Percentiles rank a stretch among this genome's conserved stretches.
phyloP scores from a whole-genome alignment of 2,113 vertebrate genomes.

The Pollimyrus isidori region DNA sequence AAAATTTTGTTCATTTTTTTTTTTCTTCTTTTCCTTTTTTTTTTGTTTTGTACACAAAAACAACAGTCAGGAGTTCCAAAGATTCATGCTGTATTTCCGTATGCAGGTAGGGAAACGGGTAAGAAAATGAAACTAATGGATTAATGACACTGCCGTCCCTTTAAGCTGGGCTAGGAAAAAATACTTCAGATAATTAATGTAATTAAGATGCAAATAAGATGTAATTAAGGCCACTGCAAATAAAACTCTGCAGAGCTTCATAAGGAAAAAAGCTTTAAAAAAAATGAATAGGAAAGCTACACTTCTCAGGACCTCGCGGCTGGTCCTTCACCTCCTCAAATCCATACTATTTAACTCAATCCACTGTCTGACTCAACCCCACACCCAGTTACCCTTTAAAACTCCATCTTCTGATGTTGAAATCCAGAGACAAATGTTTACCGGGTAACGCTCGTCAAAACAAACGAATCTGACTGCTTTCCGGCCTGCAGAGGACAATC shows the following conservation, averaged over 20 bases:
- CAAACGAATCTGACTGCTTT: slow-evolving; percentile 33
- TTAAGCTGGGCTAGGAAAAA: slow-evolving; percentile 50
- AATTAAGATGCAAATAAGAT: slow-evolving; percentile 34
- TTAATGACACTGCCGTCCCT: slow-evolving; percentile 43
- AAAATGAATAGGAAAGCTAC: slow-evolving; percentile 34
- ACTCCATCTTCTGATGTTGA: not conserved
- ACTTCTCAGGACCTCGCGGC: not conserved
- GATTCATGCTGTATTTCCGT: slow-evolving; percentile 64
- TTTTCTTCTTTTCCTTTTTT: slow-evolving; percentile 25
- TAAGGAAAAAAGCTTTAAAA: slow-evolving; percentile 30
- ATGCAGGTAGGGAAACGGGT: slow-evolving; percentile 52
- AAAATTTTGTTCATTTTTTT: slow-evolving; percentile 53
- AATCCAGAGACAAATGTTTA: not conserved
- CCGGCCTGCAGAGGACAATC: slow-evolving; percentile 43
- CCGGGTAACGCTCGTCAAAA: not conserved
- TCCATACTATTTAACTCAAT: not conserved
- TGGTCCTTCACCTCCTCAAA: not conserved
- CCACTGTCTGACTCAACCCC: not conserved
- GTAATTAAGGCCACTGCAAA: slow-evolving; percentile 60
- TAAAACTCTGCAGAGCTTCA: slow-evolving; percentile 66
- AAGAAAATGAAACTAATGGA: slow-evolving; percentile 28
- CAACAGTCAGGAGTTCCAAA: slow-evolving; percentile 69
- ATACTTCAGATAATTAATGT: slow-evolving; percentile 47
- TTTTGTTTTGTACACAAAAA: slow-evolving; percentile 60
- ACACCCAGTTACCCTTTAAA: not conserved